Conservation (phyloP, 2,797 vertebrate species). For the Hirundo rustica region DNA sequence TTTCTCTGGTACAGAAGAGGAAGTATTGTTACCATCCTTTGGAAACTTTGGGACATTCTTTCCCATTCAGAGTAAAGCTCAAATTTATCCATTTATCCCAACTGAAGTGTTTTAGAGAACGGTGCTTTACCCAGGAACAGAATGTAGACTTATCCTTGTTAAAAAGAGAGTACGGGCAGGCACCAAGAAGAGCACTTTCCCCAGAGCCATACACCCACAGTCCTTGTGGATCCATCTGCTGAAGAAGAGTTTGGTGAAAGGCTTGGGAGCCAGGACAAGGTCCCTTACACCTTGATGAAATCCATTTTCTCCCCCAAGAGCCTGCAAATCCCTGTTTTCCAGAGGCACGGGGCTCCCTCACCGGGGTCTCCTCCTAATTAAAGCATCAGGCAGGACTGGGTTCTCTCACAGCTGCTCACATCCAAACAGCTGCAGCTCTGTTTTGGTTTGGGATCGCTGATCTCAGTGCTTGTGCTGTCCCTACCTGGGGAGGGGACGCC, state of each 20-base stretch:
- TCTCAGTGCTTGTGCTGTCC: not conserved
- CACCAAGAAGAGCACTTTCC: not conserved
- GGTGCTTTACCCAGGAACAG: not conserved
- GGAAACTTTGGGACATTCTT: not conserved
- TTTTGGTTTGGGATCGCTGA: not conserved
- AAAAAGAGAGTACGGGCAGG: not conserved
- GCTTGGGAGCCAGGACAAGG: not conserved
- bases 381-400: not conserved
- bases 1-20: not conserved
- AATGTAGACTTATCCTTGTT: not conserved
- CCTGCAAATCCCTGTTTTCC: not conserved
- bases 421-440: accelerated
- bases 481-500: not conserved
- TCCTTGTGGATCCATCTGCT: not conserved
- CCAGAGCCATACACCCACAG: not conserved
- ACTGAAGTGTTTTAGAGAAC: not conserved
- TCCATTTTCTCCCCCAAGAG: not conserved
- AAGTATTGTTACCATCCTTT: not conserved
- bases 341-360: not conserved
- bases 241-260: not conserved
- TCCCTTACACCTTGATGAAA: not conserved
- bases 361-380: not conserved
- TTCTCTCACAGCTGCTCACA: not conserved
- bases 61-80: not conserved
- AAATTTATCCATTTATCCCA: not conserved